These are phyloP conservation scores for Anthopleura xanthogrammica DNA, from an alignment of 92 coral and sea anemone genomes.

Conservation along the genomic window DNA sequence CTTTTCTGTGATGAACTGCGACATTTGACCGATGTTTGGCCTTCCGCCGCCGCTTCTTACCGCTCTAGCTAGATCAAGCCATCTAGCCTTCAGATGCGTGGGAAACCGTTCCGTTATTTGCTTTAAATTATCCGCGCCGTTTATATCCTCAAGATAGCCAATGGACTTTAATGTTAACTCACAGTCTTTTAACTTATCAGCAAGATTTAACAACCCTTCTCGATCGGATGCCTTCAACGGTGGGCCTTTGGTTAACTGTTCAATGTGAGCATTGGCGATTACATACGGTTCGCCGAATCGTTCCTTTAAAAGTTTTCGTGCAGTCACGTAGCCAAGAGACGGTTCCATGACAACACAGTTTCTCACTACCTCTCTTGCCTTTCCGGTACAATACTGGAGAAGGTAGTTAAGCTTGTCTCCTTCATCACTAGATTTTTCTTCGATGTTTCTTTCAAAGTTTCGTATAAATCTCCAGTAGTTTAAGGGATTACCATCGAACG, in stretches of 20 bases:
- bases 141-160: conserved; percentile 45
- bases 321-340: conserved; percentile 24
- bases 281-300: conserved; percentile 49
- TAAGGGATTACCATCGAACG: not conserved
- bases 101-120: conserved; percentile 41
- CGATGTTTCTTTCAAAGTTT: conserved; percentile 12
- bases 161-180: conserved; percentile 39
- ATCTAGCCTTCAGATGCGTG: conserved; percentile 31
- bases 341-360: conserved; percentile 46
- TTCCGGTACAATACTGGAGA: conserved; percentile 46
- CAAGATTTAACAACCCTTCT: conserved; percentile 29
- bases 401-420: conserved; percentile 30
- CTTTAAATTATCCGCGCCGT: conserved; percentile 35
- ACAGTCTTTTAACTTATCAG: conserved; percentile 45
- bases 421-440: not conserved
- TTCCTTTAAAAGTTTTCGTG: conserved; percentile 34
- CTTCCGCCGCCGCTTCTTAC: not conserved
- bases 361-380: conserved; percentile 38
- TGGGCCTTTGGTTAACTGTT: conserved; percentile 38
- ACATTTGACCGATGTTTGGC: too few species aligned
- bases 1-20: not conserved
- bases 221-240: conserved; percentile 30
- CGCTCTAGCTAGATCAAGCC: conserved; percentile 4
- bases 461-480: conserved; percentile 32
- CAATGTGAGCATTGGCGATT: conserved; percentile 36